These are phyloP conservation scores for Intellagama lesueurii DNA, from an alignment of 2,797 vertebrate genomes.

Conservation along the genomic window DNA sequence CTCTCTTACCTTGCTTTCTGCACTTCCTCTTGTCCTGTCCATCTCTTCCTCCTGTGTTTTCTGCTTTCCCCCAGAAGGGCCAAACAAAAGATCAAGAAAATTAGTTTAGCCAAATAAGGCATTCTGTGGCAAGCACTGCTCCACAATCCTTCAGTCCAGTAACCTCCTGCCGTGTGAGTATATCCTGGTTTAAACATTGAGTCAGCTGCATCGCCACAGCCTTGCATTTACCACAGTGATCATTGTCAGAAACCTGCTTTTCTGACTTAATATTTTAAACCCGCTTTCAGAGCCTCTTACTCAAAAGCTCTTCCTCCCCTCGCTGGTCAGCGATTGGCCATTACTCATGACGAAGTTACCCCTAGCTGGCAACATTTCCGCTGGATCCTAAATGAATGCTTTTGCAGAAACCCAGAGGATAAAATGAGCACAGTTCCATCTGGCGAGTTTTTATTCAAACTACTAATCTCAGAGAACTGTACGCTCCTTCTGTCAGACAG, in stretches of 20 bases:
- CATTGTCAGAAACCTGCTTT: slow-evolving; percentile 41
- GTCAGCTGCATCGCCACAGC: slow-evolving; percentile 60
- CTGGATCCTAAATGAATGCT: slow-evolving; percentile 71
- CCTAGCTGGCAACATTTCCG: slow-evolving; percentile 60
- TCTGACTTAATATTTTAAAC: slow-evolving; percentile 47
- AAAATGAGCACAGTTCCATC: slow-evolving; percentile 68
- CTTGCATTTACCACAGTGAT: not conserved
- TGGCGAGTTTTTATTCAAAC: slow-evolving; percentile 74
- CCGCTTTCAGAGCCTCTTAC: slow-evolving; percentile 39
- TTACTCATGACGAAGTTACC: slow-evolving; percentile 65
- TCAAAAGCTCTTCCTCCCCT: slow-evolving; percentile 40
- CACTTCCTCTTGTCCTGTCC: slow-evolving; percentile 80
- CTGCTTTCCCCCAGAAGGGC: slow-evolving; percentile 82
- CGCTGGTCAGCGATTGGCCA: slow-evolving; percentile 71
- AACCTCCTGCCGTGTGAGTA: slow-evolving; percentile 62
- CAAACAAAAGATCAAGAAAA: slow-evolving; percentile 82
- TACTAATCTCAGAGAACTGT: slow-evolving; percentile 72
- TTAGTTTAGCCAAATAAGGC: slow-evolving; percentile 78
- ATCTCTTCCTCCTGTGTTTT: slow-evolving; percentile 84
- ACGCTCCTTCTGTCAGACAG: slow-evolving; percentile 65
- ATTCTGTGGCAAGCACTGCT: slow-evolving; percentile 76
- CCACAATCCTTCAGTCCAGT: slow-evolving; percentile 73
- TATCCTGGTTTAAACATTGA: slow-evolving; percentile 71
- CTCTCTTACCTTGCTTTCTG: slow-evolving; percentile 85
- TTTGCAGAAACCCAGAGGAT: slow-evolving; percentile 77